Evolutionary conservation across 2,113 vertebrate genomes (phyloP).

Genomic region (Maccullochella peelii): DNA sequence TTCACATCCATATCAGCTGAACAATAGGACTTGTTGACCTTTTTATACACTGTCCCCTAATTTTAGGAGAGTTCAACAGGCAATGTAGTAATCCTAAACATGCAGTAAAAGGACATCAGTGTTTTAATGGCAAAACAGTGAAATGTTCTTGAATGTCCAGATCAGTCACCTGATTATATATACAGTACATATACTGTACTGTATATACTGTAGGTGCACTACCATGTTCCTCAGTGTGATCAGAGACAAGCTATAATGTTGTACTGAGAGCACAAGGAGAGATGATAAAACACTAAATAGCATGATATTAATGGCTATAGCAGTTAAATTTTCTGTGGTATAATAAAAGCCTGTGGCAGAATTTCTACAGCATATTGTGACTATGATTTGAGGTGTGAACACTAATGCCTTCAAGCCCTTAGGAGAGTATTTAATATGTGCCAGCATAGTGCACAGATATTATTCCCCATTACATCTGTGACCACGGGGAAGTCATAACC

Average conservation of each 20-base stretch:
- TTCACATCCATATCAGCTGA: neutral
- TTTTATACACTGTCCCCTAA: too few species aligned
- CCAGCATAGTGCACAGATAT: slow-evolving; percentile 41
- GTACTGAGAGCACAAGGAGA: neutral
- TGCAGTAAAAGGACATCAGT: neutral
- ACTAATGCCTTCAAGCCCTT: slow-evolving; percentile 48
- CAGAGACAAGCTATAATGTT: slow-evolving; percentile 9
- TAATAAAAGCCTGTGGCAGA: slow-evolving; percentile 40
- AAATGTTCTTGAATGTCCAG: neutral
- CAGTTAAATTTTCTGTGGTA: slow-evolving; percentile 27
- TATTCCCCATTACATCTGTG: slow-evolving; percentile 64
- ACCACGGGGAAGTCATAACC: slow-evolving; percentile 55
- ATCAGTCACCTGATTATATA: neutral
- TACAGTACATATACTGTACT: too few species aligned
- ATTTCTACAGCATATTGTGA: slow-evolving; percentile 40
- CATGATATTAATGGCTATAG: slow-evolving; percentile 29
- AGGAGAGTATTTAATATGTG: slow-evolving; percentile 60
- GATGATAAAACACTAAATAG: slow-evolving; percentile 38
- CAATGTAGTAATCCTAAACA: neutral
- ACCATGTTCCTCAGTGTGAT: neutral
- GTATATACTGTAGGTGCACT: neutral
- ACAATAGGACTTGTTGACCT: neutral
- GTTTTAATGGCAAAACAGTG: neutral
- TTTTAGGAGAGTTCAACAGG: neutral
- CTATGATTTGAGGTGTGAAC: slow-evolving; percentile 60